Conservation (phyloP, 2,888 invertebrate species). For the Seira ritae region DNA sequence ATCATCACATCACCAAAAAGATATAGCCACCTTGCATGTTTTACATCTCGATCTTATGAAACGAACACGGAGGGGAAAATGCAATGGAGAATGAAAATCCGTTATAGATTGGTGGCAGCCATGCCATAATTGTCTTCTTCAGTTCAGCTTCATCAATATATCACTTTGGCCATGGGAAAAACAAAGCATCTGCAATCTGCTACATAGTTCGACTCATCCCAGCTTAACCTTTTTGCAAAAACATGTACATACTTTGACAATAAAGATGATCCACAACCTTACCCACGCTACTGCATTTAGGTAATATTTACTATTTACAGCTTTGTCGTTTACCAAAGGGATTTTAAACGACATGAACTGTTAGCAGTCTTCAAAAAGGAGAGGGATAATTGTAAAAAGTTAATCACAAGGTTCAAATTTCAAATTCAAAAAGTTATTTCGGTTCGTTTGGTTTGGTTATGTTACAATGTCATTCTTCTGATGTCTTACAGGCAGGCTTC, state of each 20-base stretch:
- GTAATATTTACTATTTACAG: no score
- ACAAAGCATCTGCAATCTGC: constrained; percentile 57
- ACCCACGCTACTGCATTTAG: constrained; percentile 31
- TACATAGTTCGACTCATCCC: constrained; percentile 26
- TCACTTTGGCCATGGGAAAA: constrained; percentile 60
- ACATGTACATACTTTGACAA: background rate
- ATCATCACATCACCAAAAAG: no score
- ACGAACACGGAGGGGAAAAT: constrained; percentile 4
- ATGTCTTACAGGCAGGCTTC: no score
- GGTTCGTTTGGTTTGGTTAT: constrained; percentile 35
- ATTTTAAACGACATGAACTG: constrained; percentile 35
- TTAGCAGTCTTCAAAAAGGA: constrained; percentile 24
- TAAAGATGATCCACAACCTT: constrained; percentile 36
- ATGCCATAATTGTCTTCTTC: constrained; percentile 21
- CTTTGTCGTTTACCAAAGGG: background rate
- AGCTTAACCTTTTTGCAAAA: constrained; percentile 21
- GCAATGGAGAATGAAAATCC: constrained; percentile 58
- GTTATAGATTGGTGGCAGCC: constrained; percentile 44
- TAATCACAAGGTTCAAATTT: constrained; percentile 42
- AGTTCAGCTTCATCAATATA: constrained; percentile 43
- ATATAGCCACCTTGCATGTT: background rate
- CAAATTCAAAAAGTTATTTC: constrained; percentile 37
- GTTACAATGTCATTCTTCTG: constrained; percentile 36
- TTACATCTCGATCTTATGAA: background rate
- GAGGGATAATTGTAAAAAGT: background rate